A percentile compares a stretch with the other conserved stretches of the same genome.
These are phyloP conservation scores for Galaxea fascicularis DNA, from an alignment of 92 coral and sea anemone genomes.

Conservation along the genomic window DNA sequence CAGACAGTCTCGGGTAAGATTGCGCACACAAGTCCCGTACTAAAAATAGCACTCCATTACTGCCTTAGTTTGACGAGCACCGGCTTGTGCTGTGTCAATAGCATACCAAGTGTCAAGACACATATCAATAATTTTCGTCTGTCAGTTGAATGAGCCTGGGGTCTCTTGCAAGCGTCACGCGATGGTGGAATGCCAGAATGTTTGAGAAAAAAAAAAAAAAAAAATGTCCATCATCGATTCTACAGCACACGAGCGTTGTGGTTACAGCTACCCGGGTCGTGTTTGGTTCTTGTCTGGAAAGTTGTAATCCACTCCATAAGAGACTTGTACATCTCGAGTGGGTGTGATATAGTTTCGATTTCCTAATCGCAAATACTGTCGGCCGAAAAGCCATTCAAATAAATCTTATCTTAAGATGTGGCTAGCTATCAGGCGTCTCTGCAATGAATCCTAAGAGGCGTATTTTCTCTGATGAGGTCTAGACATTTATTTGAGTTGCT, in stretches of 20 bases:
- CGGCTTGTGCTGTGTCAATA: constrained; percentile 28
- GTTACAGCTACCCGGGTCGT: neutral
- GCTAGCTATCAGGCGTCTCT: neutral
- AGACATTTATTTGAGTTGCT: constrained; percentile 3
- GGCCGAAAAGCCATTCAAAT: neutral
- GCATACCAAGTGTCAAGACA: constrained; percentile 33
- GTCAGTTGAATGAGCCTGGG: neutral
- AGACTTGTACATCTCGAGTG: neutral
- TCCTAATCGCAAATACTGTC: neutral
- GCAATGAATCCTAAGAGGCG: neutral
- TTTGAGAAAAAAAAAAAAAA: neutral
- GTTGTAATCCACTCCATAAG: constrained; percentile 18
- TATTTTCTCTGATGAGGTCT: neutral
- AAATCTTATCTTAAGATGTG: neutral
- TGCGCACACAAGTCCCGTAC: neutral
- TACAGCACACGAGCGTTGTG: neutral
- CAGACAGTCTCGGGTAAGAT: neutral
- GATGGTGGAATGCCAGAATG: constrained; percentile 17
- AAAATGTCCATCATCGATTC: neutral
- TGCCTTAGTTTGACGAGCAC: neutral
- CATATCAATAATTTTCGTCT: constrained; percentile 34
- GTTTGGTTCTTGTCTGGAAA: neutral
- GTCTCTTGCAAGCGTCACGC: constrained; percentile 36
- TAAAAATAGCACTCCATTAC: constrained; percentile 3
- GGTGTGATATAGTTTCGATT: neutral